Conservation (phyloP, 2,113 vertebrate genomes). For the Crotalus helleri region DNA sequence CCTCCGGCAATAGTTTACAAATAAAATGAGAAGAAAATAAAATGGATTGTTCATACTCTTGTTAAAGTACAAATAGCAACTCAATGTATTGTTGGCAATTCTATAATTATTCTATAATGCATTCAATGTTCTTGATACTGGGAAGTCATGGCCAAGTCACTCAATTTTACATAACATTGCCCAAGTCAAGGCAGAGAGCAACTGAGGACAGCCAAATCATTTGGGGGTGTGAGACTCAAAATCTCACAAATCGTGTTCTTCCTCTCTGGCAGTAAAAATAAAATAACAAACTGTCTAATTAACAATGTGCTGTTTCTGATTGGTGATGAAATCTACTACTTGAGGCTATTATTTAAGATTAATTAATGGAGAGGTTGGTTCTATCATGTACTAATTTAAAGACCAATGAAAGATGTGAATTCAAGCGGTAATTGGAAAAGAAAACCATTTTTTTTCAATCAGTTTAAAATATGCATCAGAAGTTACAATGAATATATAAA, state of each 20-base stretch:
- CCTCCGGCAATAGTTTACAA: neutral
- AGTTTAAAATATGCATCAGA: neutral
- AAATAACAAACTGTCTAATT: neutral
- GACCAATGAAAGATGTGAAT: neutral
- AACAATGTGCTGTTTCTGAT: neutral
- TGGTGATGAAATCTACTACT: neutral
- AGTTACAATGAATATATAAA: neutral
- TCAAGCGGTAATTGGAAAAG: neutral
- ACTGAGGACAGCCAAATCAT: neutral
- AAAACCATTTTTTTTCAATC: neutral
- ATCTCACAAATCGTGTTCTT: neutral
- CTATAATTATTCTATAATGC: neutral
- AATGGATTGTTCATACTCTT: neutral
- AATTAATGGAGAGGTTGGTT: neutral
- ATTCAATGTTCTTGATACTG: neutral
- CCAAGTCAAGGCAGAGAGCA: neutral
- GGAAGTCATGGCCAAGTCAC: neutral
- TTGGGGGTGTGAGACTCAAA: neutral
- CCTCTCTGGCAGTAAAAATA: neutral
- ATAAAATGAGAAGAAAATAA: neutral
- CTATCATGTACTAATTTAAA: neutral
- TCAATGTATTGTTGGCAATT: neutral
- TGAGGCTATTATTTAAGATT: neutral
- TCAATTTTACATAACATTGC: neutral
- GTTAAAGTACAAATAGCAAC: neutral